Percentiles rank a stretch among this genome's conserved stretches.
Evolutionary conservation across 2,113 vertebrate species (phyloP).

Genomic region (Neofelis nebulosa): DNA sequence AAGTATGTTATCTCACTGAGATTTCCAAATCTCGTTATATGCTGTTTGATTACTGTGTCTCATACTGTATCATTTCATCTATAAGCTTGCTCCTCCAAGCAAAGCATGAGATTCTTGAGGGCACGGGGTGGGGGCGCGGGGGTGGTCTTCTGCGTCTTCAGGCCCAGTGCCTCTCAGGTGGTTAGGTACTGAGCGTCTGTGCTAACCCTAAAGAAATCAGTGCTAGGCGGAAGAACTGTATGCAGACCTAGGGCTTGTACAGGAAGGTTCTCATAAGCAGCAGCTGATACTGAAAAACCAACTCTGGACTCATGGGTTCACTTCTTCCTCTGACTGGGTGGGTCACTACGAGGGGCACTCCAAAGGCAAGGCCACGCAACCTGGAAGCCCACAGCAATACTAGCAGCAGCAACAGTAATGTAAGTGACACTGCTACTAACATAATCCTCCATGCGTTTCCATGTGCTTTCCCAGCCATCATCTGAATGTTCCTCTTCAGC

Average conservation of each 20-base stretch:
- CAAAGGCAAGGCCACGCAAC: neutral
- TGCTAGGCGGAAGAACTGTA: neutral
- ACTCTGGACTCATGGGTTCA: neutral
- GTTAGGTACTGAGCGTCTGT: neutral
- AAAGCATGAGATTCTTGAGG: neutral
- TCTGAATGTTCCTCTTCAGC: neutral
- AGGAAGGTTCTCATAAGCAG: neutral
- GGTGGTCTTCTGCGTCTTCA: neutral
- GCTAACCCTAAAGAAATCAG: rapidly evolving
- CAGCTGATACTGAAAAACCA: rapidly evolving
- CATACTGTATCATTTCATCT: neutral
- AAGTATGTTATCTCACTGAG: neutral
- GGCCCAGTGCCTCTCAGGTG: neutral
- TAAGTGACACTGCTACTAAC: rapidly evolving
- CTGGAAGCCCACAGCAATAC: neutral
- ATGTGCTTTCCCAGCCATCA: neutral
- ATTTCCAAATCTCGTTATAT: neutral
- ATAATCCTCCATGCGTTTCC: rapidly evolving
- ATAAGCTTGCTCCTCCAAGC: neutral
- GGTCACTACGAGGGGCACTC: rapidly evolving
- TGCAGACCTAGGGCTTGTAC: no score
- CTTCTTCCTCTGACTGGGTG: neutral
- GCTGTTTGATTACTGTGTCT: neutral
- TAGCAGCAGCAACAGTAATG: rapidly evolving
- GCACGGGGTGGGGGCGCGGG: no score